Base-by-base conservation (phyloP, 2,113 vertebrate species). In the Tamias sibiricus region DNA sequence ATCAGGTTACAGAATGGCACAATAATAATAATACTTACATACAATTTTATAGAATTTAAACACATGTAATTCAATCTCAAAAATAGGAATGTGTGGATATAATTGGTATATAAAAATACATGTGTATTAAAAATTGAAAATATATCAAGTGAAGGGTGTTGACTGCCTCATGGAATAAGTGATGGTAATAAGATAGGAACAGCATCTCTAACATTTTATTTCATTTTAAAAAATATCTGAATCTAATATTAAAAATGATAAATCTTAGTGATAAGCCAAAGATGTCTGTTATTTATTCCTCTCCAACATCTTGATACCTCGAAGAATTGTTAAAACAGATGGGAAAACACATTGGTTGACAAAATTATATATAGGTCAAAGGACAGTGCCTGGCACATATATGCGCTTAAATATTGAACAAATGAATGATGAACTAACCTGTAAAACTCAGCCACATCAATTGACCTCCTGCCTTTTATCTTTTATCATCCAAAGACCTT, bases 71-170 rank as follows among this genome's bases (percentile, higher is more conserved):
- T 28, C 1, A 82, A 22, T 71, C 77, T 54, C 42, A 69, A 35
- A 91, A 77, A 68, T 79, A 83, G 16, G 9, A 59, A 35, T 75
- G 42, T 3, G 14, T 74, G 54, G 16, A 42, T 59, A 13, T 40
- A 42, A 37, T 57, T 87, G 22, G 35, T 87, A 40, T 71, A 72
- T 40, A 69, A 13, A 37, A 42, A 77, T 64, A 69, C 12, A 83
- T 82, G 40, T 32, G 87, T 82, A 90, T 82, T 54, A 22, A 32
- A 87, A 87, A 59, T 59, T 76, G 64, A 87, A 94, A 94, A 91
- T 83, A 30, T 22, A 37, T 40, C 19, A 72, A 49, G 62, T 64
- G 26, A 91, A 87, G 28, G 4, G 24, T 87, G 20, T 64, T 4
- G 2, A 69, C 37, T 66, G 24, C 47, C 24, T 94, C 52, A n/a